Evolutionary conservation across 2,113 vertebrate species (phyloP).

Genomic region (Crypturellus undulatus): DNA sequence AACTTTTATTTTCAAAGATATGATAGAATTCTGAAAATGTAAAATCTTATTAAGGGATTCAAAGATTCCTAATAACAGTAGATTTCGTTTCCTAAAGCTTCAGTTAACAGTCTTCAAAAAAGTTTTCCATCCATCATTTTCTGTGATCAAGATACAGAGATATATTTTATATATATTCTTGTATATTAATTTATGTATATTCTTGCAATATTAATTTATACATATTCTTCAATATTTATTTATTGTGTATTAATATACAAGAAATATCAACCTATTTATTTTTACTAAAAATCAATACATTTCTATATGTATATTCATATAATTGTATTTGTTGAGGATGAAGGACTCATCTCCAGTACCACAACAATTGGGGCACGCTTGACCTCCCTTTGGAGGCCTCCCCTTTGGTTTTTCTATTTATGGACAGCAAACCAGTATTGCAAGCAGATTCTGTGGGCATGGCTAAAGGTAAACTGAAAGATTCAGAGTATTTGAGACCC

Average conservation of each 20-base stretch:
- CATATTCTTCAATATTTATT: too few species aligned
- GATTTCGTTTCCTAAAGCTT: background rate
- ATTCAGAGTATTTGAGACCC: background rate
- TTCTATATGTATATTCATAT: background rate
- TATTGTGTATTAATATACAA: background rate
- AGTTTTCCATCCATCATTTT: background rate
- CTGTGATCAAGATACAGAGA: background rate
- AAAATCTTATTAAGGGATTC: background rate
- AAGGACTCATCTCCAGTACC: background rate
- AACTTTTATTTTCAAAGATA: background rate
- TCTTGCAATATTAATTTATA: too few species aligned
- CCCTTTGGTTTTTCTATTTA: background rate
- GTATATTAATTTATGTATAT: too few species aligned
- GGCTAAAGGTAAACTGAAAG: background rate
- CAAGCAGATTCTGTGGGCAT: background rate
- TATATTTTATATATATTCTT: background rate
- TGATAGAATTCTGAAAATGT: background rate
- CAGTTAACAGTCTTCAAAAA: background rate
- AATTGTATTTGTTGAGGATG: background rate
- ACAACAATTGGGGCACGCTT: background rate
- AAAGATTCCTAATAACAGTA: background rate
- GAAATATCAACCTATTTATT: background rate
- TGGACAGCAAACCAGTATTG: background rate
- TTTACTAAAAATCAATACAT: background rate
- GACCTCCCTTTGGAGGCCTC: background rate